phyloP scores from a whole-genome alignment of 2,113 vertebrate species.

The Macquaria australasica region DNA sequence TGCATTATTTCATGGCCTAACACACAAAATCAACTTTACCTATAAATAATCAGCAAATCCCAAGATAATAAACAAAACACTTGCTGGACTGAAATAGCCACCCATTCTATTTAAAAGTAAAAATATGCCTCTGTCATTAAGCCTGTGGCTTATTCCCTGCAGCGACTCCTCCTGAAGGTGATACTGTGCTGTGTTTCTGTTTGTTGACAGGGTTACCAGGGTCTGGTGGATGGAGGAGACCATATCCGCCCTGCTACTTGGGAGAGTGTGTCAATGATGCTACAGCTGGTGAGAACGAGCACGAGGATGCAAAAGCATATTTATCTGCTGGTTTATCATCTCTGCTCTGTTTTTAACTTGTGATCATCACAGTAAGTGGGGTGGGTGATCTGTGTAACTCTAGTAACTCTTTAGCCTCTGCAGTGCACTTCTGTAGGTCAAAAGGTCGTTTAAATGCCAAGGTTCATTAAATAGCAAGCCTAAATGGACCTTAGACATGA shows the following conservation, averaged over 20 bases:
- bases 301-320: conserved; percentile 8
- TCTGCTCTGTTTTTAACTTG: conserved; percentile 11
- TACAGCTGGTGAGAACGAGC: conserved; percentile 90
- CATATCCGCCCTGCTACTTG: conserved; percentile 92
- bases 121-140: conserved; percentile 2
- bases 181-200: conserved; percentile 21
- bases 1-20: neutral
- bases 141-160: neutral
- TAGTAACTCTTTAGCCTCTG: conserved; percentile 1
- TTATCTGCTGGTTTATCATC: neutral
- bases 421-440: conserved; percentile 49
- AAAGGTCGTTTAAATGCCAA: conserved; percentile 61
- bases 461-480: conserved; percentile 56
- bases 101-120: neutral
- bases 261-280: conserved; percentile 97
- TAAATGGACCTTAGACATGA: conserved; percentile 5
- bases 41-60: neutral
- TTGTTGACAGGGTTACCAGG: conserved; percentile 92
- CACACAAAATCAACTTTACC: neutral
- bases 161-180: conserved; percentile 15
- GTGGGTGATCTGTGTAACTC: conserved; percentile 27
- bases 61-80: neutral
- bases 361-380: neutral
- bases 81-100: conserved; percentile 8
- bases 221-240: conserved; percentile 94